Base-by-base conservation (phyloP, 1,140 invertebrate genomes). In the Sipha flava region DNA sequence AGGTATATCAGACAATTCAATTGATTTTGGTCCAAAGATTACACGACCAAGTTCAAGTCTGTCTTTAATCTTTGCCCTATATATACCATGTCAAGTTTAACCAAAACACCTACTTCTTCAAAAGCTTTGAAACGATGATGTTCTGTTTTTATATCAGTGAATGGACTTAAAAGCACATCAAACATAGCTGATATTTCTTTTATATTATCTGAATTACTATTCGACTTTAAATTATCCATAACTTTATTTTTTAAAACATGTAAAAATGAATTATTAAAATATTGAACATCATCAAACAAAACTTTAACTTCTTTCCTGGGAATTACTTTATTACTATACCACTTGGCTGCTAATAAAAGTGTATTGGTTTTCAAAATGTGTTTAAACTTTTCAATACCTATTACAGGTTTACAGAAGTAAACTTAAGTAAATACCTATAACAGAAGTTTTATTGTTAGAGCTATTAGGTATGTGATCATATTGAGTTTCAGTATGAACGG, bases 1-100 rank as follows among this genome's bases (percentile, higher is more conserved):
- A 9, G 82, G 79, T 57, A 82, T 82, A 62, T 81, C 79, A 52
- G 82, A 75, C 2, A 66, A 77, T 34, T 62, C 49, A n/a, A 81
- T 21, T n/a, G 59, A 72, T 14, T 80, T n/a, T 26, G 21, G 57
- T 57, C 66, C 40, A 1, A 45, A 31, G 3, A 16, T 54, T 6
- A 18, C 21, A 7, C n/a, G 29, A 45, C 79, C 68, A 31, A 57
- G 64, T 31, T 31, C 14, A 40, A 21, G 23, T 79, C 34, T 79
- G 62, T 70, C 52, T 83, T 81, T 14, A n/a, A 14, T 68, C 79
- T 49, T 37, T 82, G 31, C 1, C 82, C 82, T 40, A 82, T 2
- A 5, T 59, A 9, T 79, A 77, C 34, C 31, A 31, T 49, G 16
- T 52, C 5, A n/a, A 80, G 81, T 57, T 43, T 43, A 66, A 83